Evolutionary conservation across 2,888 invertebrate species (phyloP).

Genomic region (Dolomedes plantarius): DNA sequence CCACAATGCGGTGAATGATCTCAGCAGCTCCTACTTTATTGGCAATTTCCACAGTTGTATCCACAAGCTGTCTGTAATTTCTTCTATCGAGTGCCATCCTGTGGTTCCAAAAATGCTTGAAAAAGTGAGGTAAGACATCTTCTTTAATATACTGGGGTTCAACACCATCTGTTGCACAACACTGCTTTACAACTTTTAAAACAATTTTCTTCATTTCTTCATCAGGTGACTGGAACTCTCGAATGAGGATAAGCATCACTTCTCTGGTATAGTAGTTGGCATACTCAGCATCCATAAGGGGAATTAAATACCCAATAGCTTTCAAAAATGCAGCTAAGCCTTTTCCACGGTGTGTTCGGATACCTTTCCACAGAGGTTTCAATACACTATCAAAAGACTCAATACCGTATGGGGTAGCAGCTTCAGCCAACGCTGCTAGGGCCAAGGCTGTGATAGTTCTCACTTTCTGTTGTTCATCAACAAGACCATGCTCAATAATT

Average conservation of each 20-base stretch:
- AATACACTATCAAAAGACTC: slow-evolving; percentile 99
- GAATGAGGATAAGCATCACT: slow-evolving; percentile 98
- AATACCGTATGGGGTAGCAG: slow-evolving; percentile 99
- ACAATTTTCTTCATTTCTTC: slow-evolving; percentile 99
- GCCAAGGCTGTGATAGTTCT: slow-evolving; percentile 99
- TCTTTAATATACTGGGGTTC: slow-evolving; percentile 99
- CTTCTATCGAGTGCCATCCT: slow-evolving; percentile 98
- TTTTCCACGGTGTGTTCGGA: slow-evolving; percentile 86
- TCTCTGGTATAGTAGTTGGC: slow-evolving; percentile 99
- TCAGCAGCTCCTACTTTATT: slow-evolving; percentile 99
- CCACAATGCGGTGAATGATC: slow-evolving; percentile 98
- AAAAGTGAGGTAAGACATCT: slow-evolving; percentile 98
- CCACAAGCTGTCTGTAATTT: slow-evolving; percentile 94
- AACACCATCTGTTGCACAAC: slow-evolving; percentile 99
- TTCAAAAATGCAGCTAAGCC: slow-evolving; percentile 99
- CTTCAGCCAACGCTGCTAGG: slow-evolving; percentile 98
- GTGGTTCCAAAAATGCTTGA: slow-evolving; percentile 99
- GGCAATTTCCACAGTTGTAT: slow-evolving; percentile 99
- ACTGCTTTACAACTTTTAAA: slow-evolving; percentile 99
- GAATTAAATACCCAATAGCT: slow-evolving; percentile 99
- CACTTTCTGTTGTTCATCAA: slow-evolving; percentile 99
- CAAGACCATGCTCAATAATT: slow-evolving; percentile 98
- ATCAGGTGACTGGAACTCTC: slow-evolving; percentile 99
- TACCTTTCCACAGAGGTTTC: slow-evolving; percentile 99
- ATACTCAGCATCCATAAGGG: slow-evolving; percentile 99